Evolutionary conservation across 2,797 vertebrate genomes (phyloP).

Genomic region (Sebastes cheni): DNA sequence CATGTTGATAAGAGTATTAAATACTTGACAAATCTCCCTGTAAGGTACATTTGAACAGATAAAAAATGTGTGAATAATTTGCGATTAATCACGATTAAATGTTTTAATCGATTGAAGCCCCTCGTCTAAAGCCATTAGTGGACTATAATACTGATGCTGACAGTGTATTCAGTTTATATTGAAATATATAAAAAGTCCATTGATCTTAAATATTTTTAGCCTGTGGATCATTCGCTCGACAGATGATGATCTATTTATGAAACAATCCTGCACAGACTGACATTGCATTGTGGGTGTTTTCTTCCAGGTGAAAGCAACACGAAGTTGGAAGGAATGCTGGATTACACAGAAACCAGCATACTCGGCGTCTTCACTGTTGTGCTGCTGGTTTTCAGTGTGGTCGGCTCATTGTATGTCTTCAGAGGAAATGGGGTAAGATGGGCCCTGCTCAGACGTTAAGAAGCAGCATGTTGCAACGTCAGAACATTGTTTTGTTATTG

Average conservation of each 20-base stretch:
- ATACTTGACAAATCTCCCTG: no score
- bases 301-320: conserved; percentile 67
- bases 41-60: no score
- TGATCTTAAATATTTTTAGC: not conserved
- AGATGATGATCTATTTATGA: conserved; percentile 1
- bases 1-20: no score
- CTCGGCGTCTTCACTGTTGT: conserved; percentile 30
- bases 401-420: conserved; percentile 70
- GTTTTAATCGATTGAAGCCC: no score
- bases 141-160: not conserved
- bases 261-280: conserved; percentile 14
- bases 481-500: not conserved
- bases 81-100: no score
- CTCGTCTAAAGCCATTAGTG: not conserved
- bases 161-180: not conserved
- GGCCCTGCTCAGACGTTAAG: not conserved
- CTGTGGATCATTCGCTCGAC: not conserved
- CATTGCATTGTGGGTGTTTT: conserved; percentile 28
- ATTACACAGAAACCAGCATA: not conserved
- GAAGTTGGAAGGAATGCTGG: fast-evolving
- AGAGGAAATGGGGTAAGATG: conserved; percentile 76
- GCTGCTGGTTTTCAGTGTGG: conserved; percentile 74
- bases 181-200: not conserved
- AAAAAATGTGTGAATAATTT: no score
- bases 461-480: conserved; percentile 2